Conservation (phyloP, 2,888 invertebrate species). For the Tortricodes alternella region DNA sequence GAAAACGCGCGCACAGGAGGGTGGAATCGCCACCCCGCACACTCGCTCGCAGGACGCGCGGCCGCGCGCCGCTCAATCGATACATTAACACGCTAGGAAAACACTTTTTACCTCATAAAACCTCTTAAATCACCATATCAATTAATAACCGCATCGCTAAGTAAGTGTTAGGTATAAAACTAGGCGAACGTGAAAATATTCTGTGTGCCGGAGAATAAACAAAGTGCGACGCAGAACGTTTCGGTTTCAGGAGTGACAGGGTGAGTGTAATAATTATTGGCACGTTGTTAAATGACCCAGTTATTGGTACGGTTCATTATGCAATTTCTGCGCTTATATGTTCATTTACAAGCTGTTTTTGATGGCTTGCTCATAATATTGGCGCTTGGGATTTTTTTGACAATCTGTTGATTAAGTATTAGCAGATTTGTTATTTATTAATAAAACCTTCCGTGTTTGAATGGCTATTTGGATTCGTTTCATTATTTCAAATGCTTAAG, state of each 20-base stretch:
- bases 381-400: no score
- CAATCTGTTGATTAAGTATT: not conserved
- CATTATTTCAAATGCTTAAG: no score
- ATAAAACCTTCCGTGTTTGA: no score
- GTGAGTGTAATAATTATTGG: constrained; percentile 77
- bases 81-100: constrained; percentile 26
- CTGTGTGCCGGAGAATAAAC: constrained; percentile 35
- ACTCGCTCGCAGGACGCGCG: constrained; percentile 68
- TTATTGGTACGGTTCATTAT: constrained; percentile 45
- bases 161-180: not conserved
- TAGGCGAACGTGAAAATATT: not conserved
- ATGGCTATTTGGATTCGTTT: not conserved
- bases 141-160: not conserved
- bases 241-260: constrained; percentile 54
- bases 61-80: constrained; percentile 65
- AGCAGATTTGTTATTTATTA: no score
- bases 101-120: constrained; percentile 12
- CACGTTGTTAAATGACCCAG: constrained; percentile 74
- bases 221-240: constrained; percentile 63
- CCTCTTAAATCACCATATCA: constrained; percentile 1
- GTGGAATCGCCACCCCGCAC: constrained; percentile 45
- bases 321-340: constrained; percentile 18
- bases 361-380: no score
- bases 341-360: not conserved
- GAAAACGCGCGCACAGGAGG: constrained; percentile 74